Evolutionary conservation across 2,888 invertebrate species (phyloP).

Genomic region (Panzeria rudis): DNA sequence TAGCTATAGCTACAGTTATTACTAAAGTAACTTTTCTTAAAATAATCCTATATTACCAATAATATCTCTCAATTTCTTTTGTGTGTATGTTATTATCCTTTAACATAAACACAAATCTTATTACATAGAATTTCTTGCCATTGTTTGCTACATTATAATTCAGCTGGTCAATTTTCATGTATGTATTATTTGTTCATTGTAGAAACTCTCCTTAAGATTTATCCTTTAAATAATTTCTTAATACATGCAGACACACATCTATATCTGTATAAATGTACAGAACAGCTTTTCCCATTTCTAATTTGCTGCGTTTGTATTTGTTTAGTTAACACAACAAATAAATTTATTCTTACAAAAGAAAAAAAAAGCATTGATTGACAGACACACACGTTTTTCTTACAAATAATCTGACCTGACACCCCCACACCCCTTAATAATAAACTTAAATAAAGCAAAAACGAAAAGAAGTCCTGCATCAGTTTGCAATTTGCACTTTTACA

Average conservation of each 20-base stretch:
- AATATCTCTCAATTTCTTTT: neutral
- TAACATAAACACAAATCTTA: neutral
- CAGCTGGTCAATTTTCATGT: slow-evolving; percentile 55
- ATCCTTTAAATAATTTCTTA: neutral
- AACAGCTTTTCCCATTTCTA: slow-evolving; percentile 10
- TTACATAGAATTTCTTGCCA: neutral
- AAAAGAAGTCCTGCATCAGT: slow-evolving; percentile 74
- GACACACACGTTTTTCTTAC: slow-evolving; percentile 40
- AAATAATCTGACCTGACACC: slow-evolving; percentile 46
- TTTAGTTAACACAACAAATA: slow-evolving; percentile 60
- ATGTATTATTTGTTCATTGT: slow-evolving; percentile 35
- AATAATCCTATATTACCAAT: neutral
- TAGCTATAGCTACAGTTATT: neutral
- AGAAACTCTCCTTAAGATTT: slow-evolving; percentile 12
- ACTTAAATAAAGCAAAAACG: slow-evolving; percentile 14
- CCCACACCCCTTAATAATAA: neutral
- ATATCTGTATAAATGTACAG: neutral
- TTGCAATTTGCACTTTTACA: slow-evolving; percentile 80
- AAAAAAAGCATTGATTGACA: slow-evolving; percentile 13
- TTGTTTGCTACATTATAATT: slow-evolving; percentile 48
- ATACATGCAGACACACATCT: neutral
- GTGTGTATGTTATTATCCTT: neutral
- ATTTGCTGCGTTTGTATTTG: slow-evolving; percentile 50
- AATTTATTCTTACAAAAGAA: slow-evolving; percentile 27
- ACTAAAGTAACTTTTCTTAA: neutral